These are phyloP conservation scores for Actinopyga echinites DNA, from an alignment of 53 echinoderm and acorn worm genomes.

Conservation along the genomic window DNA sequence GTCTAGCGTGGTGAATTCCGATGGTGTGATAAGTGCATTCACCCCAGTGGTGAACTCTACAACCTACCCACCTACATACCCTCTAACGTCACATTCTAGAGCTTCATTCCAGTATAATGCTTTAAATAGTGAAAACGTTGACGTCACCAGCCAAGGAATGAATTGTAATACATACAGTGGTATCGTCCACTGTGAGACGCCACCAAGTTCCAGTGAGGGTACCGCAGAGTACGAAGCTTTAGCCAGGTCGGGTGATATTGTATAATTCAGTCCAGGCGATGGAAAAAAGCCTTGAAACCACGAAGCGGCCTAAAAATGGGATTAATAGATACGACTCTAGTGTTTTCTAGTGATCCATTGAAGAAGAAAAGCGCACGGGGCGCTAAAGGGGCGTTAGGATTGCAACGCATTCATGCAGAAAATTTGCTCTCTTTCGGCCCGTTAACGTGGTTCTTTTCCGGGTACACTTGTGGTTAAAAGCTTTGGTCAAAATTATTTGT, in stretches of 20 bases:
- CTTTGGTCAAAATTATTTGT: no score
- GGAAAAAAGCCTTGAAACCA: no score
- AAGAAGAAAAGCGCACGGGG: no score
- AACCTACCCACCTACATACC: conserved; percentile 23
- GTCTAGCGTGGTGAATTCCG: neutral
- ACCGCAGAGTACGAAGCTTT: neutral
- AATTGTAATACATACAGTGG: conserved; percentile 10
- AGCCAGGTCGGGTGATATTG: neutral
- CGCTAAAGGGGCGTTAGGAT: no score
- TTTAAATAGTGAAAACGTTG: neutral
- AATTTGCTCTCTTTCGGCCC: no score
- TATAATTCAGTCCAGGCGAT: no score
- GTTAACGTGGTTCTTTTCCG: no score
- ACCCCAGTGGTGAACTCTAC: conserved; percentile 39
- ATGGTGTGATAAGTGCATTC: conserved; percentile 42
- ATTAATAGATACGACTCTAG: no score
- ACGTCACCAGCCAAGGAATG: neutral
- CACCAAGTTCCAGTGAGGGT: conserved; percentile 46
- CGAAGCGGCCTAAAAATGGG: no score
- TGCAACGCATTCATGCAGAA: no score
- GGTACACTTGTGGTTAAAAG: no score
- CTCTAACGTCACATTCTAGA: conserved; percentile 7
- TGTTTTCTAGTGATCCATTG: no score
- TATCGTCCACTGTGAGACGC: conserved; percentile 37
- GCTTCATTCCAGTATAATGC: neutral